Conservation (phyloP, 1,140 invertebrate species). For the Drosophila subpulchrella region DNA sequence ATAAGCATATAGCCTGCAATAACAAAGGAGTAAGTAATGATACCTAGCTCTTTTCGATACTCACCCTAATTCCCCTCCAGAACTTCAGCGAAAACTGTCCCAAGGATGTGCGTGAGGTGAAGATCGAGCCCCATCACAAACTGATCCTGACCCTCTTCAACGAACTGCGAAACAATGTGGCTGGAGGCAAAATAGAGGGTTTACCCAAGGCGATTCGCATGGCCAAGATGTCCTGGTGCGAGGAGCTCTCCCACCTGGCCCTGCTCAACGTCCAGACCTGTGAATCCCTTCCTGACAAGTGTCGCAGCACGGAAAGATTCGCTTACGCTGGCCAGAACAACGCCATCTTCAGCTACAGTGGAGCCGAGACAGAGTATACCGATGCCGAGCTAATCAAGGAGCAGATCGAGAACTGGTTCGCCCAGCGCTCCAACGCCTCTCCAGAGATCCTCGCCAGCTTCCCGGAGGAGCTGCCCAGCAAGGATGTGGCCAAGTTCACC, state of each 20-base stretch:
- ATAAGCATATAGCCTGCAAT: slow-evolving; percentile 67
- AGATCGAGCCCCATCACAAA: slow-evolving; percentile 49
- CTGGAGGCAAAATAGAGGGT: slow-evolving; percentile 44
- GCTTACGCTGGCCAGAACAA: slow-evolving; percentile 65
- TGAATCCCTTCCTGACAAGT: slow-evolving; percentile 53
- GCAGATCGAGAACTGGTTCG: slow-evolving; percentile 66
- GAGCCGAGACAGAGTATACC: slow-evolving; percentile 51
- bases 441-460: slow-evolving; percentile 51
- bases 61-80: slow-evolving; percentile 8
- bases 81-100: slow-evolving; percentile 57
- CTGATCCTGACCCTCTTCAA: slow-evolving; percentile 56
- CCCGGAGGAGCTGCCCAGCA: slow-evolving; percentile 46
- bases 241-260: slow-evolving; percentile 57
- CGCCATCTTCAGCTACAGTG: slow-evolving; percentile 66
- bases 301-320: slow-evolving; percentile 67
- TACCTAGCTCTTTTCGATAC: too few species aligned
- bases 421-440: slow-evolving; percentile 30
- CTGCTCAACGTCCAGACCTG: slow-evolving; percentile 56
- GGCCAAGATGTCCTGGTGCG: slow-evolving; percentile 73
- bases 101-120: slow-evolving; percentile 43
- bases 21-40: slow-evolving; percentile 54
- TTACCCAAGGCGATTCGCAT: slow-evolving; percentile 62
- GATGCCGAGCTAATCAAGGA: slow-evolving; percentile 62
- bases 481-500: slow-evolving; percentile 48
- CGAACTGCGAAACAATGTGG: slow-evolving; percentile 63